Evolutionary conservation across 2,888 invertebrate species (phyloP).

Genomic region (Agrilus cyanescens): DNA sequence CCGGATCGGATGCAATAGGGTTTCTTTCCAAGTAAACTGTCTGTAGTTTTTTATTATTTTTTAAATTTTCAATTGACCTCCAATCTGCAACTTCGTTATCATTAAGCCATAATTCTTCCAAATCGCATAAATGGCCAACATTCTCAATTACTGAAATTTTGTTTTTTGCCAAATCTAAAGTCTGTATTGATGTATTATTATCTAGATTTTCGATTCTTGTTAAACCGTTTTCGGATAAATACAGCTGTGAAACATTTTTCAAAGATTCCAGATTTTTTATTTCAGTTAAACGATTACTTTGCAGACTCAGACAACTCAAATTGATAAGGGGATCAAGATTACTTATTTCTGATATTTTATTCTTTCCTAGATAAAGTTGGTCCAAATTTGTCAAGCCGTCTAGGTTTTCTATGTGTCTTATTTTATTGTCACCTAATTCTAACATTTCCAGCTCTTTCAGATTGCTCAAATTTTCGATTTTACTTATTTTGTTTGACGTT

Average conservation of each 20-base stretch:
- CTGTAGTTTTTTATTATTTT: slow-evolving; percentile 50
- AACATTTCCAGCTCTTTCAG: slow-evolving; percentile 68
- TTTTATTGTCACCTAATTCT: slow-evolving; percentile 91
- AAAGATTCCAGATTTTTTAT: slow-evolving; percentile 79
- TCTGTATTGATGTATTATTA: slow-evolving; percentile 58
- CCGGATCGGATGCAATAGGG: slow-evolving; percentile 71
- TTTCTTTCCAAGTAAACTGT: slow-evolving; percentile 94
- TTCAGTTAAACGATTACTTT: slow-evolving; percentile 79
- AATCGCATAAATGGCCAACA: slow-evolving; percentile 56
- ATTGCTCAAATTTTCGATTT: slow-evolving; percentile 79
- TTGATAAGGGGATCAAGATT: slow-evolving; percentile 62
- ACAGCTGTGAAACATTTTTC: slow-evolving; percentile 63
- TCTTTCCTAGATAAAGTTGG: slow-evolving; percentile 83
- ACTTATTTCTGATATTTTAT: slow-evolving; percentile 82
- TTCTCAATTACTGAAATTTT: slow-evolving; percentile 70
- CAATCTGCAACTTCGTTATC: slow-evolving; percentile 81
- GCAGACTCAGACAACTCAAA: slow-evolving; percentile 73
- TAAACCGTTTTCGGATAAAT: slow-evolving; percentile 93
- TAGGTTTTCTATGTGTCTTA: slow-evolving; percentile 81
- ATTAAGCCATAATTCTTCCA: slow-evolving; percentile 95
- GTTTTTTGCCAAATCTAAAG: slow-evolving; percentile 85
- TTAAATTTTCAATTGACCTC: slow-evolving; percentile 67
- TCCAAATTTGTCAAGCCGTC: slow-evolving; percentile 61
- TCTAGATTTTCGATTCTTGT: slow-evolving; percentile 70
- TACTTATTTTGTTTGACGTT: slow-evolving; percentile 77